A percentile compares a stretch with the other conserved stretches of the same genome.
Conservation (phyloP, 1,140 invertebrate species). For the Cheumatopsyche charites region DNA sequence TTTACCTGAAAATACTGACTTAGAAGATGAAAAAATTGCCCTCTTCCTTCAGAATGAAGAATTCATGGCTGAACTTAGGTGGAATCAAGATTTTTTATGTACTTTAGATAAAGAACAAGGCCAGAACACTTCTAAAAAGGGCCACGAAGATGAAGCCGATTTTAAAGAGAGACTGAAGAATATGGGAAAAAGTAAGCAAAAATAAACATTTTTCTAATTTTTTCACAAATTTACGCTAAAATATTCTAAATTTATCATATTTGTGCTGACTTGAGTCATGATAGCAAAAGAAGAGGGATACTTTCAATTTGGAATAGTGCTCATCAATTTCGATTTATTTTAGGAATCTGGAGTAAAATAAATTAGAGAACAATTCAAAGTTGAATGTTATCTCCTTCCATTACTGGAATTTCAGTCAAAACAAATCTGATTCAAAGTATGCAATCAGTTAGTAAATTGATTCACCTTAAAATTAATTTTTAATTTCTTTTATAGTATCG, state of each 20-base stretch:
- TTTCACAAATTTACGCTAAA: too few species aligned
- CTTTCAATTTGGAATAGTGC: too few species aligned
- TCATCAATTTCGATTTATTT: too few species aligned
- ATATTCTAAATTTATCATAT: too few species aligned
- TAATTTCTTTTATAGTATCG: slow-evolving; percentile 65
- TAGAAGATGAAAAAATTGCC: slow-evolving; percentile 80
- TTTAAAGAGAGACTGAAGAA: slow-evolving; percentile 84
- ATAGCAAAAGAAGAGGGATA: too few species aligned
- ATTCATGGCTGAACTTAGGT: slow-evolving; percentile 86
- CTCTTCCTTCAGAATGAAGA: slow-evolving; percentile 91
- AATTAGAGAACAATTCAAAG: too few species aligned
- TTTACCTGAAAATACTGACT: slow-evolving; percentile 49
- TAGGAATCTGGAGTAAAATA: too few species aligned
- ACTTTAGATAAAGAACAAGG: slow-evolving; percentile 78
- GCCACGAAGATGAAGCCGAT: slow-evolving; percentile 77
- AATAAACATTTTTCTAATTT: too few species aligned
- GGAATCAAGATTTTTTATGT: slow-evolving; percentile 89
- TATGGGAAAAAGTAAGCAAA: slow-evolving; percentile 78
- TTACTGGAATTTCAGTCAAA: too few species aligned
- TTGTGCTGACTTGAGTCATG: too few species aligned
- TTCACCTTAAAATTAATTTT: neutral
- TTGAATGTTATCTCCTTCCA: too few species aligned
- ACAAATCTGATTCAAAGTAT: neutral
- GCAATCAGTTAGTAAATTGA: neutral
- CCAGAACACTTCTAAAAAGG: slow-evolving; percentile 58